A percentile compares a stretch with the other conserved stretches of the same genome.
phyloP scores from a whole-genome alignment of 2,888 invertebrate species.

The Caenorhabditis sp. region DNA sequence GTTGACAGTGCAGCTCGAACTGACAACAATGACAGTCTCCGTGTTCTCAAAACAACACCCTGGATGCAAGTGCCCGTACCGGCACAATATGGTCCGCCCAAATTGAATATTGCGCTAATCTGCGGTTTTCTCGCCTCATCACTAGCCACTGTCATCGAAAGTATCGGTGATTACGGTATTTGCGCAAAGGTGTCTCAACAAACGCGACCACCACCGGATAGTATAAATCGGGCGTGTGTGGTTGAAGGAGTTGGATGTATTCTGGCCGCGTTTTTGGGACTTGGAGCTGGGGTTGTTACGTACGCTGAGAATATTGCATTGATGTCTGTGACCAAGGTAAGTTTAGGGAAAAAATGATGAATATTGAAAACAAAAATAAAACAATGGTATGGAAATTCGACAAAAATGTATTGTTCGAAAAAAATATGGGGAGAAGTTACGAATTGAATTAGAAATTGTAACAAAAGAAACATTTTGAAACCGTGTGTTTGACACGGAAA shows the following conservation, averaged over 20 bases:
- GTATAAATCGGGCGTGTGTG: slow-evolving; percentile 62
- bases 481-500: too few relatives aligned
- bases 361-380: background rate
- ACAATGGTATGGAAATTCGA: too few relatives aligned
- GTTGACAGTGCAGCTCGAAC: slow-evolving; percentile 49
- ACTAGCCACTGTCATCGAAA: slow-evolving; percentile 58
- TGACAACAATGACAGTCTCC: slow-evolving; percentile 56
- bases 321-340: slow-evolving; percentile 56
- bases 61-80: slow-evolving; percentile 65
- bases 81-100: slow-evolving; percentile 53
- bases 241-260: slow-evolving; percentile 60
- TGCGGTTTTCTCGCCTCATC: slow-evolving; percentile 60
- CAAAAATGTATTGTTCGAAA: too few relatives aligned
- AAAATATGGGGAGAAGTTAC: too few relatives aligned
- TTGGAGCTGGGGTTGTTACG: slow-evolving; percentile 63
- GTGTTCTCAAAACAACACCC: slow-evolving; percentile 50
- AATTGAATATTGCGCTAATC: slow-evolving; percentile 46
- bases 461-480: too few relatives aligned
- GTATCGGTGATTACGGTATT: slow-evolving; percentile 52
- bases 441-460: too few relatives aligned
- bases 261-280: slow-evolving; percentile 57
- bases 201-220: slow-evolving; percentile 51
- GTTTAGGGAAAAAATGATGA: background rate
- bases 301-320: slow-evolving; percentile 64
- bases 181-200: slow-evolving; percentile 52